A percentile compares a stretch with the other conserved stretches of the same genome.
Conservation (phyloP, 2,888 invertebrate genomes). For the Agriotes lineatus region DNA sequence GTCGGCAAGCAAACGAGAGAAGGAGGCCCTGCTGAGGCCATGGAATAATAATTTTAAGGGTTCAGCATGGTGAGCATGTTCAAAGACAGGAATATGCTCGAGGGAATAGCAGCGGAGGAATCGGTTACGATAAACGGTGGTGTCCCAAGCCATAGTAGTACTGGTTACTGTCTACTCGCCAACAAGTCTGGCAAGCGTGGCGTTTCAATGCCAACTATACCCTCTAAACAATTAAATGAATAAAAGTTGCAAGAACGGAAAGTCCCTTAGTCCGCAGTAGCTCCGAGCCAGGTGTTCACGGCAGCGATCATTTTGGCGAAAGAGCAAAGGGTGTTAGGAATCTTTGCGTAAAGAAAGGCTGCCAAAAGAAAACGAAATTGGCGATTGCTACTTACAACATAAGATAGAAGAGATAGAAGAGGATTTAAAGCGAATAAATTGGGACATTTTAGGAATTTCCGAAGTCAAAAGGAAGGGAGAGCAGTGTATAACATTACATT, state of each 20-base stretch:
- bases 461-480: too few species aligned
- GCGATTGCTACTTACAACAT: too few species aligned
- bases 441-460: too few species aligned
- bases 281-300: background rate
- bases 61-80: background rate
- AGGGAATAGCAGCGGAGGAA: background rate
- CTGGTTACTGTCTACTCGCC: background rate
- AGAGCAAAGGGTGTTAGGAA: too few species aligned
- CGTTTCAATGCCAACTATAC: too few species aligned
- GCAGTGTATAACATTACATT: too few species aligned
- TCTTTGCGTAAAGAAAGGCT: too few species aligned
- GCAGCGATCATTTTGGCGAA: constrained; percentile 3
- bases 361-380: too few species aligned
- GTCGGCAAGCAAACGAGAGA: too few species aligned
- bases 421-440: too few species aligned
- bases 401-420: too few species aligned
- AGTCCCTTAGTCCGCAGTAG: background rate
- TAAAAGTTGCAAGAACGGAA: background rate
- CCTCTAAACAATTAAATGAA: background rate
- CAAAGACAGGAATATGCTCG: background rate
- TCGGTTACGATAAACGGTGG: background rate
- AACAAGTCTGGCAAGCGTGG: background rate
- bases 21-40: too few species aligned
- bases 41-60: background rate
- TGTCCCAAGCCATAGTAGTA: background rate